Evolutionary conservation across 2,888 invertebrate genomes (phyloP).

Genomic region (Clusia tigrina): DNA sequence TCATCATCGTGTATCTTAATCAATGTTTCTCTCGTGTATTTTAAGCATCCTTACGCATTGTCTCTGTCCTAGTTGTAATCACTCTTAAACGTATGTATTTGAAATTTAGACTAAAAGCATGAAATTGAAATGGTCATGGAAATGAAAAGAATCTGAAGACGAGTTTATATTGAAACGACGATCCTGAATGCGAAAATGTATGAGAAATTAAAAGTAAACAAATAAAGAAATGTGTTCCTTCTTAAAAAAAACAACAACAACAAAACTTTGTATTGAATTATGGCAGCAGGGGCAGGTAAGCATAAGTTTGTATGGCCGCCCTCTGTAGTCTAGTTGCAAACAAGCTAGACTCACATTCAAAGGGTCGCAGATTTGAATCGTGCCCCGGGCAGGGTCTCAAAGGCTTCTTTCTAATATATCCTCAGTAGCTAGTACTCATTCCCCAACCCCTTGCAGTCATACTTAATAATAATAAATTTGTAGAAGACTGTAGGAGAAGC

Average conservation of each 20-base stretch:
- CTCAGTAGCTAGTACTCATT: no score
- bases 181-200: not conserved
- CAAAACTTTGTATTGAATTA: no score
- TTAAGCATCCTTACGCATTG: conserved; percentile 1
- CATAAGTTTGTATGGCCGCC: no score
- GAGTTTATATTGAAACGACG: not conserved
- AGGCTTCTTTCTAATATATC: not conserved
- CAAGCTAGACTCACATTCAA: no score
- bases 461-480: no score
- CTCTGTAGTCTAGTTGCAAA: no score
- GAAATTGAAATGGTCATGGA: not conserved
- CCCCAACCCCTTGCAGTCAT: not conserved
- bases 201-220: not conserved
- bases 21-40: not conserved
- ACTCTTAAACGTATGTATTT: not conserved
- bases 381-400: no score
- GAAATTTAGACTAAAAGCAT: not conserved
- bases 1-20: not conserved
- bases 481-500: no score
- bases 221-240: not conserved
- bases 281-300: no score
- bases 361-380: no score
- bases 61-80: conserved; percentile 1
- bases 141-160: not conserved
- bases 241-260: not conserved